Evolutionary conservation across 2,888 invertebrate species (phyloP), one percentile per base, ranked within the genome.

Genomic region (Strigamia transsilvanica): DNA sequence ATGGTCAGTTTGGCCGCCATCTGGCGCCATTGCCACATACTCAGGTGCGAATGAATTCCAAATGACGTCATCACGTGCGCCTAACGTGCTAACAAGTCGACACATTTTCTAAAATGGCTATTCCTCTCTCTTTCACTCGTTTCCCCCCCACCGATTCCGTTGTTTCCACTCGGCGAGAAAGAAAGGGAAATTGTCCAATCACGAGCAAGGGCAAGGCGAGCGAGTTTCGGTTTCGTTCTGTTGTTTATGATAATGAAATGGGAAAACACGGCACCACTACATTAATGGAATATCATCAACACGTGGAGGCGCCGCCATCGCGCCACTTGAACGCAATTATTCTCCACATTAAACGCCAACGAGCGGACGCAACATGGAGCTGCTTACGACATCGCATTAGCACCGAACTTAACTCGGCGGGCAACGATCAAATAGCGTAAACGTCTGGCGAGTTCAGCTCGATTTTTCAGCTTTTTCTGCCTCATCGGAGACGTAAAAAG

Each of bases 201-300:
- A 18, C 61, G 41, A 41, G 41, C 41, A 12, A 15, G 56, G 9
- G 18, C 56, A 56, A 56, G 15, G 56, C 18, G 56, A 56, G 56
- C 56, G 56, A 15, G 56, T 56, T 56, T 56, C 56, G 56, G 56
- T 56, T 77, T 77, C 77, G 34, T 27, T 78, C 78, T 78, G 34
- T 78, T 38, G 32, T 78, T 78, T 38, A 78, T 32, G 78, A 27
- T 78, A 78, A 78, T 78, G 38, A 78, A 78, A 32, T 34, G 78
- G 78, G 78, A 38, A 78, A 78, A 78, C 78, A 78, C 78, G 78
- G 61, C 78, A 13, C 78, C 34, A 78, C 78, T 78, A 78, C 78
- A 78, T 78, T 78, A 78, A 78, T 78, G 78, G 78, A 78, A 78
- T 78, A 78, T 78, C 78, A 78, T 78, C 78, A 78, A 78, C 78